A percentile compares a stretch with the other conserved stretches of the same genome.
Evolutionary conservation across 2,888 invertebrate species (phyloP).

Genomic region (Phlogophora meticulosa): DNA sequence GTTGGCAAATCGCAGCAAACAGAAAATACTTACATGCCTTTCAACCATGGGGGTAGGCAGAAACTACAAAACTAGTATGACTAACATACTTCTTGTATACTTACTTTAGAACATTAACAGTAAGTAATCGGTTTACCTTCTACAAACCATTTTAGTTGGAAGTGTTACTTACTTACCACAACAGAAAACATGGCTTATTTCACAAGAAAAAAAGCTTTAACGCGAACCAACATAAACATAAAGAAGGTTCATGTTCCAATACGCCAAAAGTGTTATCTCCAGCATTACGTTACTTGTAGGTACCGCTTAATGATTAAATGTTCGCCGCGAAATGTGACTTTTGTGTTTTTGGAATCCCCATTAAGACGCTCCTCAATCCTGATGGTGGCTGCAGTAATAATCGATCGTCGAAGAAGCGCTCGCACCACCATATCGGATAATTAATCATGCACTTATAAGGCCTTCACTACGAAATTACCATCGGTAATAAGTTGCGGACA

Average conservation of each 20-base stretch:
- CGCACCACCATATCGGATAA: conserved; percentile 78
- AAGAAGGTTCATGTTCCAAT: conserved; percentile 27
- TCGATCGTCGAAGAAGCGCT: conserved; percentile 77
- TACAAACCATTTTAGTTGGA: too few relatives aligned
- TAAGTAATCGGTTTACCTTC: too few relatives aligned
- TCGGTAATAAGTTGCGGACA: conserved; percentile 78
- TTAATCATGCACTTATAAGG: conserved; percentile 84
- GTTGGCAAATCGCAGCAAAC: background rate
- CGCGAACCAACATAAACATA: conserved; percentile 15
- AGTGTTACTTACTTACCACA: background rate
- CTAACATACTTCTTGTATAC: too few relatives aligned
- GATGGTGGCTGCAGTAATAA: conserved; percentile 73
- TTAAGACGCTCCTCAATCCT: conserved; percentile 67
- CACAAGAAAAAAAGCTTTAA: conserved; percentile 31
- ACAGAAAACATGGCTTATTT: conserved; percentile 7
- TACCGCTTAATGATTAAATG: conserved; percentile 63
- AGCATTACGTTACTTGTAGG: conserved; percentile 49
- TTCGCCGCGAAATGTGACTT: conserved; percentile 67
- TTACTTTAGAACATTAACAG: background rate
- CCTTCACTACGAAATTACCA: conserved; percentile 74
- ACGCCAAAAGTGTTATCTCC: conserved; percentile 57
- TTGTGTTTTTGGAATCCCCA: conserved; percentile 67
- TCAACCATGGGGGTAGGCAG: too few relatives aligned
- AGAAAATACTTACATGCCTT: too few relatives aligned
- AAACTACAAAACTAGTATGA: too few relatives aligned